Evolutionary conservation across 2,888 invertebrate genomes (phyloP).

Genomic region (Ochlodes sylvanus): DNA sequence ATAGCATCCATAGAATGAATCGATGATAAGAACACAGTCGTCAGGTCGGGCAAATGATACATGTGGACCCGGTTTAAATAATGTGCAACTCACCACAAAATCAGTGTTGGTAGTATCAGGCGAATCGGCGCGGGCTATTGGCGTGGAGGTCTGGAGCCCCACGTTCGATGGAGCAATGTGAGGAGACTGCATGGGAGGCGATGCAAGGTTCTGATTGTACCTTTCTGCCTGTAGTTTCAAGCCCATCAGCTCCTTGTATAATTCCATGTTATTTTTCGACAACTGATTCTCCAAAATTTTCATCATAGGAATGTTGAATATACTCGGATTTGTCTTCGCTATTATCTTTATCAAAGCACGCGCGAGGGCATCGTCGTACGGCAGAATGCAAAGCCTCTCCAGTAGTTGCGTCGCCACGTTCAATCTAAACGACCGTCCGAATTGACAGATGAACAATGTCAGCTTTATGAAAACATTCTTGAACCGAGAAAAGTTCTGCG

Average conservation of each 20-base stretch:
- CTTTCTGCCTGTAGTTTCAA: slow-evolving; percentile 41
- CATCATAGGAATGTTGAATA: slow-evolving; percentile 58
- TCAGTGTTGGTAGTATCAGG: slow-evolving; percentile 69
- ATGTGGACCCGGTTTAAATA: background rate
- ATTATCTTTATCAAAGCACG: slow-evolving; percentile 59
- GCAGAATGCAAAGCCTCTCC: slow-evolving; percentile 68
- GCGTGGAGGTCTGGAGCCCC: slow-evolving; percentile 10
- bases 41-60: too few species aligned
- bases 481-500: slow-evolving; percentile 73
- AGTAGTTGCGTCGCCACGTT: slow-evolving; percentile 58
- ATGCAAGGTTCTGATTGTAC: slow-evolving; percentile 19
- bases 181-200: slow-evolving; percentile 7
- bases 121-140: slow-evolving; percentile 45
- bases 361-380: slow-evolving; percentile 56
- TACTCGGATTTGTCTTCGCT: slow-evolving; percentile 54
- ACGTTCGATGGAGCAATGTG: background rate
- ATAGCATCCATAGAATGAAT: too few species aligned
- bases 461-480: slow-evolving; percentile 64
- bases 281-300: slow-evolving; percentile 58
- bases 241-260: slow-evolving; percentile 50
- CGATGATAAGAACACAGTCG: too few species aligned
- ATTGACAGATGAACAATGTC: slow-evolving; percentile 56
- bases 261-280: slow-evolving; percentile 41
- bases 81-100: slow-evolving; percentile 57
- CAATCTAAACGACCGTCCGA: slow-evolving; percentile 51